phyloP scores from a whole-genome alignment of 1,140 invertebrate genomes.

The Drosophila rufa region DNA sequence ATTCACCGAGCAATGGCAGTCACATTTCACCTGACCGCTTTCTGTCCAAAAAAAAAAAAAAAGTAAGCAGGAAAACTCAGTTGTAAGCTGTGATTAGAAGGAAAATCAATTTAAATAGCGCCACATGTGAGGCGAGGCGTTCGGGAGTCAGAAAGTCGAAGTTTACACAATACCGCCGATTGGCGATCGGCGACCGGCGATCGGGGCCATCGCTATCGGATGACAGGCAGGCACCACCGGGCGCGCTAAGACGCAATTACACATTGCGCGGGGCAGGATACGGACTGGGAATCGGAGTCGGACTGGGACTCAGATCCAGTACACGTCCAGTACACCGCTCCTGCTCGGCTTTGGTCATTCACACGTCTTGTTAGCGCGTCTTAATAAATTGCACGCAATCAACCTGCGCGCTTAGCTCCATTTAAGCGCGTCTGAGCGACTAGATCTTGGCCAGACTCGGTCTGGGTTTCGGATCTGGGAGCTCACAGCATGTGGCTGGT shows the following conservation, averaged over 20 bases:
- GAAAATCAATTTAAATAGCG: constrained; percentile 56
- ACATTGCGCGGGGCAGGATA: constrained; percentile 28
- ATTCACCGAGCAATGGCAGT: constrained; percentile 19
- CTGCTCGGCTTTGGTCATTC: constrained; percentile 78
- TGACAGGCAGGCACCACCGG: constrained; percentile 53
- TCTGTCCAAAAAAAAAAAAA: background rate
- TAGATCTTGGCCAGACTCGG: constrained; percentile 71
- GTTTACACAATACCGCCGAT: constrained; percentile 33
- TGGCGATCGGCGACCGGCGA: constrained; percentile 12
- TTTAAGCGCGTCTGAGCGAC: constrained; percentile 78
- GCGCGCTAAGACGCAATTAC: constrained; percentile 60
- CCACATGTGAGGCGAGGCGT: constrained; percentile 32
- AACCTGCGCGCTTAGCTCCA: constrained; percentile 80
- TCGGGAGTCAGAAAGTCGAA: constrained; percentile 33
- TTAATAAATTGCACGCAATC: constrained; percentile 85
- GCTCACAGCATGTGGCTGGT: constrained; percentile 74
- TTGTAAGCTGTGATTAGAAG: constrained; percentile 20
- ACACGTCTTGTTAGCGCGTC: constrained; percentile 85
- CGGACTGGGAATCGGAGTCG: background rate
- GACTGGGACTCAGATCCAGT: constrained; percentile 10
- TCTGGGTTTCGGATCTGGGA: constrained; percentile 25
- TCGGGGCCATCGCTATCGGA: constrained; percentile 35
- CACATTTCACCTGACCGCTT: constrained; percentile 5
- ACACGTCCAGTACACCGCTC: constrained; percentile 50
- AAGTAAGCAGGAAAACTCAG: background rate